A percentile compares a stretch with the other conserved stretches of the same genome.
phyloP scores from a whole-genome alignment of 35 echinoderm and acorn worm species.

The Antedon bifida region DNA sequence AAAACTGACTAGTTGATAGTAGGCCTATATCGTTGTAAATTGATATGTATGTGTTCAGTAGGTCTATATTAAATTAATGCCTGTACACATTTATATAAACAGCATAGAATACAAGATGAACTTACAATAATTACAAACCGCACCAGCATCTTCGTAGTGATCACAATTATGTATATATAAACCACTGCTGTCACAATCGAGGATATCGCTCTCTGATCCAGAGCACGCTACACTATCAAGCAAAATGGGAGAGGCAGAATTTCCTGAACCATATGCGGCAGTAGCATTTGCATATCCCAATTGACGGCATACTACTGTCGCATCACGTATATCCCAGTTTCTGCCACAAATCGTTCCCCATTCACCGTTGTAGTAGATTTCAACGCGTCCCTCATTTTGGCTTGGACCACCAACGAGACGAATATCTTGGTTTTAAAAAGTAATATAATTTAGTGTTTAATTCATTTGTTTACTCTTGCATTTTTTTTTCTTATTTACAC shows the following conservation, averaged over 20 bases:
- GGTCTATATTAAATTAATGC: too few species aligned
- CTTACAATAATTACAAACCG: too few species aligned
- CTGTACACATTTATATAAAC: too few species aligned
- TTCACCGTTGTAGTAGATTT: background rate
- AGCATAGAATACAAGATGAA: too few species aligned
- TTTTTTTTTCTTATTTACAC: too few species aligned
- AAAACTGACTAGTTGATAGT: too few species aligned
- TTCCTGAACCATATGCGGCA: background rate
- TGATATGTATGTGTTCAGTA: too few species aligned
- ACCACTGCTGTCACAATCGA: background rate
- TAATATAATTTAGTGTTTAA: too few species aligned
- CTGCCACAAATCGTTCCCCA: background rate
- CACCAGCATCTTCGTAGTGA: slow-evolving; percentile 15
- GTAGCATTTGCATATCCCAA: background rate
- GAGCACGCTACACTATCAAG: slow-evolving; percentile 9
- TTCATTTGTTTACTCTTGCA: too few species aligned
- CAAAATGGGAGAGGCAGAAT: background rate
- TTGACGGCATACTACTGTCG: background rate
- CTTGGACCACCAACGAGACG: background rate
- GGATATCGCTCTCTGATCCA: slow-evolving; percentile 6
- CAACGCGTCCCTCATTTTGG: background rate
- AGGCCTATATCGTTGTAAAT: too few species aligned
- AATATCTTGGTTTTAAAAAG: too few species aligned
- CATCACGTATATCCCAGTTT: background rate
- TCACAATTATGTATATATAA: slow-evolving; percentile 19